Conservation (phyloP, 2,113 vertebrate genomes). For the Anas platyrhynchos region DNA sequence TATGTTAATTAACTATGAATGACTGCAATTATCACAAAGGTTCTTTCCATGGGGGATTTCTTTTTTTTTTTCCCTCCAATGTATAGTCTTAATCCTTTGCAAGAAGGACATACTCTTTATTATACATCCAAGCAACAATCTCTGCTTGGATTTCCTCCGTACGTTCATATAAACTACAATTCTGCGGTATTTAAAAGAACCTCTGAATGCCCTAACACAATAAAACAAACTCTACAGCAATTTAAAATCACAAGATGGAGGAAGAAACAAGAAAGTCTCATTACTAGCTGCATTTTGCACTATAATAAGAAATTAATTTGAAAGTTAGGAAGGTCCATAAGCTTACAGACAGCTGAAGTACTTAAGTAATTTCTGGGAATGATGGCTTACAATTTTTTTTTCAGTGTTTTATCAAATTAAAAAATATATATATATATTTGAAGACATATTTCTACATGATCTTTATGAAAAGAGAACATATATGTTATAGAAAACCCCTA, state of each 20-base stretch:
- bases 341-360: not conserved
- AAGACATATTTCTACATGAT: not conserved
- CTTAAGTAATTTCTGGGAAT: not conserved
- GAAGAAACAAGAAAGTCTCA: not conserved
- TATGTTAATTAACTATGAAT: constrained; percentile 65
- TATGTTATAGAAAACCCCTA: not conserved
- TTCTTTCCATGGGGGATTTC: constrained; percentile 4
- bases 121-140: not conserved
- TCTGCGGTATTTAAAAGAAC: not conserved
- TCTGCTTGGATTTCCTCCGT: not conserved
- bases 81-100: constrained; percentile 16
- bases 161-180: not conserved
- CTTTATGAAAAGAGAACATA: not conserved
- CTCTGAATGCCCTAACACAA: not conserved
- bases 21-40: constrained; percentile 62
- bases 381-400: not conserved
- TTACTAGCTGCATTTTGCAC: not conserved
- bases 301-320: not conserved
- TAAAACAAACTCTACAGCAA: not conserved
- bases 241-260: not conserved
- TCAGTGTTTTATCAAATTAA: not conserved
- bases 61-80: not conserved
- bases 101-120: not conserved
- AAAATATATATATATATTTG: not conserved
- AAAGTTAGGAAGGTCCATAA: not conserved